Base-by-base conservation (phyloP, 2,113 vertebrate genomes). In the Upupa epops region DNA sequence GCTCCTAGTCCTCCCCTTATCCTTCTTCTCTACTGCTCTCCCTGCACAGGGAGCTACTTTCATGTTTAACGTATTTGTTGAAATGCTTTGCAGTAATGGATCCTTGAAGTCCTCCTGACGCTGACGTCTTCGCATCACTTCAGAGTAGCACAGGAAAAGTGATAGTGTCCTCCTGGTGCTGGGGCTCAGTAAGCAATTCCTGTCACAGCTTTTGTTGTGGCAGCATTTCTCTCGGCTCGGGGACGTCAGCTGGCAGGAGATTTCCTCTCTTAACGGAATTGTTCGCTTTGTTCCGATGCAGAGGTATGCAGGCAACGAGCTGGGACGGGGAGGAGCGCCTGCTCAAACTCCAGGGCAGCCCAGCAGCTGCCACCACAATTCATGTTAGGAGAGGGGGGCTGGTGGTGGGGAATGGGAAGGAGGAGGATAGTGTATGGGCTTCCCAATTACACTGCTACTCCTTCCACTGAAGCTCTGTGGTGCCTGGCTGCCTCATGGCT, bases 221-320 rank as follows among this genome's bases (percentile, higher is more conserved):
- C 46, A 93, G 26, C 32, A 26, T 69, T 96, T 64, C 76, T 63
- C 55, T 64, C 69, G 56, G 86, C 49, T 83, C 36, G 59, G 75
- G 49, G 58, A 84, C 73, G 65, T 55, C 2, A 4, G 54, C 63
- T 64, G 76, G 83, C 60, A 82, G 87, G 94, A 96, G 86, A 94
- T 85, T 97, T 96, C 94, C 68, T 93, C 73, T 89, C 65, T 78
- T 91, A 91, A 95, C 48, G 64, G 75, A 74, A 91, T 92, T 96
- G 95, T 96, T 86, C 94, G 96, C 96, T 96, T 94, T 83, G 82
- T 17, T 71, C 60, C 0, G 2, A 31, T 4, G 29, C 12, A 79
- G 84, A 95, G 66, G 45, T 66, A 26, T 68, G 68, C 31, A 94
- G 91, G 56, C 15, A 52, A 71, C 49, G 71, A 96, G 51, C 32